These are phyloP conservation scores for Tupaia tana DNA, from an alignment of 2,113 vertebrate species.

Conservation along the genomic window DNA sequence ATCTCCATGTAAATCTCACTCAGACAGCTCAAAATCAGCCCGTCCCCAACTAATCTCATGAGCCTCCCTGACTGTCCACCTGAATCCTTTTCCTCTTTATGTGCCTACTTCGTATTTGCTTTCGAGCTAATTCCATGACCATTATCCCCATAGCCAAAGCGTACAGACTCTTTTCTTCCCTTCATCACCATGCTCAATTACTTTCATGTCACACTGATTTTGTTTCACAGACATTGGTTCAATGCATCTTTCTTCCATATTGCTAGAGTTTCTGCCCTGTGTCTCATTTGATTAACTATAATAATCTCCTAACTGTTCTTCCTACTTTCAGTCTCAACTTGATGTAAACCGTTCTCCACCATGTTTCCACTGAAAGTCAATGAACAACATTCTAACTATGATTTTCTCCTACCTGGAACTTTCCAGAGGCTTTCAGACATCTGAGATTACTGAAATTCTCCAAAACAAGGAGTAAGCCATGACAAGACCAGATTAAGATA, in stretches of 20 bases:
- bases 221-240: neutral
- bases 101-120: neutral
- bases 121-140: neutral
- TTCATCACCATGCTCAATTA: neutral
- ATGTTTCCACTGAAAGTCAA: neutral
- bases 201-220: neutral
- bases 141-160: neutral
- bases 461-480: neutral
- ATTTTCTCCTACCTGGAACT: neutral
- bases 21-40: neutral
- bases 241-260: neutral
- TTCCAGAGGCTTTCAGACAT: neutral
- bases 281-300: neutral
- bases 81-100: neutral
- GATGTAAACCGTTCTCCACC: neutral
- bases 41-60: neutral
- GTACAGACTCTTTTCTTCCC: neutral
- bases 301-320: neutral
- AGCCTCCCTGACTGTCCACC: neutral
- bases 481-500: neutral
- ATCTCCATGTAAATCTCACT: neutral
- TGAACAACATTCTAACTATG: neutral
- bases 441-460: neutral
- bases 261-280: neutral
- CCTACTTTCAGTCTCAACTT: neutral